These are phyloP conservation scores for Lethocerus indicus DNA, from an alignment of 1,140 invertebrate species.

Conservation along the genomic window DNA sequence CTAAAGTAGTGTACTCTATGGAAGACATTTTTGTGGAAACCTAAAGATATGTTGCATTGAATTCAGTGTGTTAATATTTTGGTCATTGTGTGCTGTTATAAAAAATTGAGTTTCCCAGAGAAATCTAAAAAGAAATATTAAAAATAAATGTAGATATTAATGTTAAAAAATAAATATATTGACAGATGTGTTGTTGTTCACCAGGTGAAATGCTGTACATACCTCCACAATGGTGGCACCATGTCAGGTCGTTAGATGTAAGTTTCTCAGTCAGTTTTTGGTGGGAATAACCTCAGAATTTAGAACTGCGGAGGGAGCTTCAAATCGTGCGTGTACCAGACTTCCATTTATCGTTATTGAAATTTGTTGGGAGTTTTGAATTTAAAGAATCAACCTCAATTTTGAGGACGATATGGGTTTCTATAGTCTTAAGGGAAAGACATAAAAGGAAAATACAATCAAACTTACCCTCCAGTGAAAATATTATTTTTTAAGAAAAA, in stretches of 20 bases:
- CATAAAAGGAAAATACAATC: background rate
- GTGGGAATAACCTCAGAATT: slow-evolving; percentile 40
- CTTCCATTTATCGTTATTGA: background rate
- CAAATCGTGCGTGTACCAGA: background rate
- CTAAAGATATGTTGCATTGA: no score
- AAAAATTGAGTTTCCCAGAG: background rate
- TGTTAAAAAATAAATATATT: background rate
- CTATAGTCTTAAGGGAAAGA: background rate
- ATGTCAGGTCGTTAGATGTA: slow-evolving; percentile 61
- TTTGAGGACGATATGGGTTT: background rate
- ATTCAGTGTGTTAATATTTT: no score
- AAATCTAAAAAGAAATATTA: background rate
- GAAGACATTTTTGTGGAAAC: no score
- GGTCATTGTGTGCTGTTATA: background rate
- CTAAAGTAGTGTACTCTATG: no score
- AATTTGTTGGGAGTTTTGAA: background rate
- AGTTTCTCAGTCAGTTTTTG: slow-evolving; percentile 87
- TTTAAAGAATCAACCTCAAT: background rate
- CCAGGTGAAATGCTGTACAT: slow-evolving; percentile 77
- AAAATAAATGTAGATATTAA: background rate
- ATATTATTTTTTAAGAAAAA: no score
- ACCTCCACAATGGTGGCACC: slow-evolving; percentile 89
- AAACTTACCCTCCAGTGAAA: slow-evolving; percentile 1
- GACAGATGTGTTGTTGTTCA: slow-evolving; percentile 1
- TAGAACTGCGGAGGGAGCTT: no score